Conservation (phyloP, 2,113 vertebrate genomes). For the Nyctibius bracteatus region DNA sequence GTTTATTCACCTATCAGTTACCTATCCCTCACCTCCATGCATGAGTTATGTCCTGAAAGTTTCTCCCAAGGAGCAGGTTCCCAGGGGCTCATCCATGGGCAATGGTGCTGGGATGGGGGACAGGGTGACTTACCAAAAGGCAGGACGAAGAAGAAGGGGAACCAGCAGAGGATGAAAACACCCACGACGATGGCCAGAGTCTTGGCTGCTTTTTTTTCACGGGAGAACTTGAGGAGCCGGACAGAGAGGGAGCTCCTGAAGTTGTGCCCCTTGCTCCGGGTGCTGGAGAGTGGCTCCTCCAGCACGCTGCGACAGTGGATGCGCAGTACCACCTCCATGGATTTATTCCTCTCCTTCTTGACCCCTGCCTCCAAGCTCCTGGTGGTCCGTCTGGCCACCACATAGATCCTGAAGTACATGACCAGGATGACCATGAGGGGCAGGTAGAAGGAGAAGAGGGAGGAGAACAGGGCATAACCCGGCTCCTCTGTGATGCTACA, state of each 20-base stretch:
- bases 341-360: constrained; percentile 90
- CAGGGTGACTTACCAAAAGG: constrained; percentile 85
- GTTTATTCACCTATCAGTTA: neutral
- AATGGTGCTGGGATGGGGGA: fast-evolving
- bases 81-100: neutral
- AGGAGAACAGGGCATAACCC: constrained; percentile 96
- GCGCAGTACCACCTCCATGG: constrained; percentile 90
- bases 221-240: constrained; percentile 94
- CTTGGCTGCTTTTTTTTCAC: constrained; percentile 97
- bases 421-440: constrained; percentile 92
- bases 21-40: neutral
- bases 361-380: constrained; percentile 92
- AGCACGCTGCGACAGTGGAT: constrained; percentile 86
- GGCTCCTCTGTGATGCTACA: constrained; percentile 95
- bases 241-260: constrained; percentile 93
- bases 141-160: constrained; percentile 96
- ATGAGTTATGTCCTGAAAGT: neutral
- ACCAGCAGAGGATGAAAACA: constrained; percentile 97
- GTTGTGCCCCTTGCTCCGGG: constrained; percentile 83
- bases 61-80: neutral
- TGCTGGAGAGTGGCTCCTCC: constrained; percentile 76
- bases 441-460: constrained; percentile 95
- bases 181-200: constrained; percentile 97
- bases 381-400: constrained; percentile 94
- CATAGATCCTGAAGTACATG: constrained; percentile 96